A percentile compares a stretch with the other conserved stretches of the same genome.
Evolutionary conservation across 2,888 invertebrate species (phyloP).

Genomic region (Diarsia rubi): DNA sequence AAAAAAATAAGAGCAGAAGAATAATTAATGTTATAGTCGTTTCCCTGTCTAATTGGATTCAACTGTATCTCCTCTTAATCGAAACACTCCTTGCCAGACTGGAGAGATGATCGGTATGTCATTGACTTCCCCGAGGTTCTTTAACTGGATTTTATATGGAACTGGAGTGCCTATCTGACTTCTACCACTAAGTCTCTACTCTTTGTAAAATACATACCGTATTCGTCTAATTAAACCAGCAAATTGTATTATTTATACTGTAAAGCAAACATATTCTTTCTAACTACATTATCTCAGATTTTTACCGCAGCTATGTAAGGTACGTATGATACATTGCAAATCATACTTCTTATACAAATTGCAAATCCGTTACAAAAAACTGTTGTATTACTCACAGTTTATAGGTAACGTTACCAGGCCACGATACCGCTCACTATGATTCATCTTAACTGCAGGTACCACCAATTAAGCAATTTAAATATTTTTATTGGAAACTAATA

Average conservation of each 20-base stretch:
- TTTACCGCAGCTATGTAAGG: background rate
- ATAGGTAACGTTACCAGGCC: conserved; percentile 20
- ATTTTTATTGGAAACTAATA: conserved; percentile 11
- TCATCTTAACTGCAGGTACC: conserved; percentile 34
- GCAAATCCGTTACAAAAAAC: conserved; percentile 21
- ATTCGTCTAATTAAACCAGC: background rate
- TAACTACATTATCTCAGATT: background rate
- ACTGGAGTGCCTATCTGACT: background rate
- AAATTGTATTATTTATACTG: background rate
- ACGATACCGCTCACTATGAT: conserved; percentile 44
- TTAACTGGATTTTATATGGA: background rate
- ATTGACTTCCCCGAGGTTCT: too few relatives aligned
- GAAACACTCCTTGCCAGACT: too few relatives aligned
- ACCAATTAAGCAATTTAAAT: conserved; percentile 24
- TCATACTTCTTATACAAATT: background rate
- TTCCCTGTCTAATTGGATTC: background rate
- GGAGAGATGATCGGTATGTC: too few relatives aligned
- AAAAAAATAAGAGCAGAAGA: too few relatives aligned
- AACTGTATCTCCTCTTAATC: too few relatives aligned
- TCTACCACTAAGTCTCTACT: background rate
- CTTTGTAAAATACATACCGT: background rate
- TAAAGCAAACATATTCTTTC: background rate
- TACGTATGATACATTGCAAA: background rate
- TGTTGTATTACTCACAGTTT: conserved; percentile 21
- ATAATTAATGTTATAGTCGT: too few relatives aligned